Evolutionary conservation across 1,140 invertebrate species (phyloP).

Genomic region (Lepidurus packardi): DNA sequence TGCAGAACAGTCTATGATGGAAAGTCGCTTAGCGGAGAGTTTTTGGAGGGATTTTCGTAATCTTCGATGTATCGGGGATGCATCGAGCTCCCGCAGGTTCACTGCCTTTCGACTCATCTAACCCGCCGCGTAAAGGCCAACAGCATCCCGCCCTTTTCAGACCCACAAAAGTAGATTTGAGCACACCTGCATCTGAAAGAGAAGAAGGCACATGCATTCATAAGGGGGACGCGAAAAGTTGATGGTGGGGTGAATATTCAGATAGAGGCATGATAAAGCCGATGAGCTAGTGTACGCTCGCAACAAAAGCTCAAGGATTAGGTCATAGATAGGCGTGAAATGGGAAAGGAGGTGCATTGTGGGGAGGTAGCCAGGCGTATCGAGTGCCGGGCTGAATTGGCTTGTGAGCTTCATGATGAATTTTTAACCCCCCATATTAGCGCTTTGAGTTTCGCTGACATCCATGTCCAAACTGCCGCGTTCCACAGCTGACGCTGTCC

Average conservation of each 20-base stretch:
- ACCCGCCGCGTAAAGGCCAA: not conserved
- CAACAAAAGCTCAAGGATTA: not conserved
- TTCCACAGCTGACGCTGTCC: not conserved
- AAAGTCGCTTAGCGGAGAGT: not conserved
- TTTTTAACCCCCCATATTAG: not conserved
- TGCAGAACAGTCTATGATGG: not conserved
- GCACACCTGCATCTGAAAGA: not conserved
- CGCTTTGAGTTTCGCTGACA: not conserved
- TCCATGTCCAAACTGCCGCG: constrained; percentile 2
- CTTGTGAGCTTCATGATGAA: not conserved
- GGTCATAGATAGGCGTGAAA: constrained; percentile 18
- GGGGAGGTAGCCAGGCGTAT: not conserved
- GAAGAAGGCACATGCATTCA: not conserved
- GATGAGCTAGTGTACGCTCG: not conserved
- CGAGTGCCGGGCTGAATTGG: not conserved
- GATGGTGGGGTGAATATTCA: not conserved
- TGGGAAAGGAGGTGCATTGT: not conserved
- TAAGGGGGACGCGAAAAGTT: no score
- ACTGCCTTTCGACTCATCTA: not conserved
- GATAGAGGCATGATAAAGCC: not conserved
- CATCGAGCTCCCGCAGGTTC: constrained; percentile 5
- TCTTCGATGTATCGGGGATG: constrained; percentile 9
- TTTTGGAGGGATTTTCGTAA: not conserved
- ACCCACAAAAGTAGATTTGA: not conserved
- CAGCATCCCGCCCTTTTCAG: not conserved